Base-by-base conservation (phyloP, 2,888 invertebrate species). In the Rhagophthalmus giganteus region DNA sequence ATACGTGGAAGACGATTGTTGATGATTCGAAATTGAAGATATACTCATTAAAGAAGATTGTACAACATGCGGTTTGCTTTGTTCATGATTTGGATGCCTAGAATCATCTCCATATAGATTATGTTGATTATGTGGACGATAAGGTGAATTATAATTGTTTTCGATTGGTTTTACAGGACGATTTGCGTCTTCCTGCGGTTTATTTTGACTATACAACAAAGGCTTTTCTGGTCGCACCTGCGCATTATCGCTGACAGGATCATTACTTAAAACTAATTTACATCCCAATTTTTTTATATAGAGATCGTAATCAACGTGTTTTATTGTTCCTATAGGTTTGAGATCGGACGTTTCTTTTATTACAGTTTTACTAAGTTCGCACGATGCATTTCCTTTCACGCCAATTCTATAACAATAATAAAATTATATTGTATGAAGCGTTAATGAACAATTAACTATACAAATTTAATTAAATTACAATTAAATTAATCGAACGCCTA, bases 291-390 rank as follows among this genome's bases (percentile, higher is more conserved):
- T 79, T 64, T 81, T 81, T 28, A 79, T 72, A 63, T 82, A 84
- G 38, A 84, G 72, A 70, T 84, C 84, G 67, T 79, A 84, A 65
- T 84, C 83, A n/a, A 80, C 76, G 69, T 84, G 80, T 51, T 72
- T 68, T 42, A 77, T 69, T 7, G 83, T 76, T 31, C 80, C 81
- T 32, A 76, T 72, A 6, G 81, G 77, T 48, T 77, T 76, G 6
- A 79, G 73, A 56, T 77, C 75, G 1, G 73, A 69, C 1, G 74
- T 72, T 61, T 76, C 74, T 61, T 74, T 76, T 41, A 79, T 73
- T 57, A 76, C 68, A 47, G 75, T 72, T 28, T 72, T 68, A 47
- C 80, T 79, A 50, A 84, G 65, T 50, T 81, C 78, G 65, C 84
- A 85, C 6, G 80, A 81, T 40, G 79, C 80, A 65, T 85, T 85